phyloP scores from a whole-genome alignment of 1,140 invertebrate genomes.

The Saccostrea echinata region DNA sequence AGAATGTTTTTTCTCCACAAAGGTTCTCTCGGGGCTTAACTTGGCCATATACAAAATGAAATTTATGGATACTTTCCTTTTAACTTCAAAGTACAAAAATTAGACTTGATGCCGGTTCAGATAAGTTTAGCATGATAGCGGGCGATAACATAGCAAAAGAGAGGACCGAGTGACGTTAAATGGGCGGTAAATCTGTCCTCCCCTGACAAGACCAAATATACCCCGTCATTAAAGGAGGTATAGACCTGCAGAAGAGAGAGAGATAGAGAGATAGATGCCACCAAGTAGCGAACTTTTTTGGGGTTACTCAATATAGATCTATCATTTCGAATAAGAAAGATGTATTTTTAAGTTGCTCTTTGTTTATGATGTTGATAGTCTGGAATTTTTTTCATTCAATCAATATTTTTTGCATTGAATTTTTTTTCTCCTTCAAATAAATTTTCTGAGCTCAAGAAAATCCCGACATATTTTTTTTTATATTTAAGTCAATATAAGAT shows the following conservation, averaged over 20 bases:
- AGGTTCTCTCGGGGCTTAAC: not conserved
- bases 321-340: no score
- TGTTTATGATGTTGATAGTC: no score
- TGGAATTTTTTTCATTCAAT: no score
- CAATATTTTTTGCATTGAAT: no score
- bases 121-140: constrained; percentile 32
- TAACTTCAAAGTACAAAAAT: constrained; percentile 29
- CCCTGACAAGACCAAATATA: constrained; percentile 1
- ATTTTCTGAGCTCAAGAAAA: no score
- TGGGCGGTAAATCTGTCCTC: constrained; percentile 21
- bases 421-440: no score
- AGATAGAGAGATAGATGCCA: constrained; percentile 9
- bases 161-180: not conserved
- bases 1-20: not conserved
- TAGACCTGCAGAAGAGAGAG: not conserved
- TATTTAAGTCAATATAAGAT: no score
- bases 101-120: constrained; percentile 4
- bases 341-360: no score
- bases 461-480: no score
- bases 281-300: no score
- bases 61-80: constrained; percentile 30
- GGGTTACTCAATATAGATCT: no score
- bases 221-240: not conserved
- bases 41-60: not conserved
- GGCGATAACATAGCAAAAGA: not conserved